A percentile compares a stretch with the other conserved stretches of the same genome.
Evolutionary conservation across 2,888 invertebrate species (phyloP).

Genomic region (Oxystoma pomonae): DNA sequence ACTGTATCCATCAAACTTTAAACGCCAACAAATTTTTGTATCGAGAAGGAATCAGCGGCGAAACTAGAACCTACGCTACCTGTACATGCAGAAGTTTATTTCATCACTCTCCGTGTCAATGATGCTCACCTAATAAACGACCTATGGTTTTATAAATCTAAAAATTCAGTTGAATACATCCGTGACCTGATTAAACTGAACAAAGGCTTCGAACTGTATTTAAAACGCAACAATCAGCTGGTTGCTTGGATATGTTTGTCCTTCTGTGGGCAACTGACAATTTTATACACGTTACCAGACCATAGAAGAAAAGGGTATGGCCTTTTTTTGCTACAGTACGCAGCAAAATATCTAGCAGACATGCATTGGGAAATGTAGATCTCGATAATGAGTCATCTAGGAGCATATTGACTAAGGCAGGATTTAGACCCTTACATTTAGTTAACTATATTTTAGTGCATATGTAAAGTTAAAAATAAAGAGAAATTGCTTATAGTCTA

Average conservation of each 20-base stretch:
- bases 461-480: too few species aligned
- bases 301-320: conserved; percentile 44
- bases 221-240: conserved; percentile 38
- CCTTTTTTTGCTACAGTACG: conserved; percentile 36
- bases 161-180: conserved; percentile 37
- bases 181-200: conserved; percentile 38
- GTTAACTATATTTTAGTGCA: neutral
- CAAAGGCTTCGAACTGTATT: conserved; percentile 42
- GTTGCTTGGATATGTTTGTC: conserved; percentile 44
- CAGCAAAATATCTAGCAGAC: conserved; percentile 40
- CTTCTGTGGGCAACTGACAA: conserved; percentile 39
- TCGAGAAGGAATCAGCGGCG: neutral
- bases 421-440: conserved; percentile 28
- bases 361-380: conserved; percentile 37
- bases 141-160: conserved; percentile 41
- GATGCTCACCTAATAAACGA: conserved; percentile 32
- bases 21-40: neutral
- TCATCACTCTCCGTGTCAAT: conserved; percentile 35
- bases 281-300: conserved; percentile 41
- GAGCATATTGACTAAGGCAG: conserved; percentile 39
- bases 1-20: neutral
- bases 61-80: neutral
- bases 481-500: too few species aligned
- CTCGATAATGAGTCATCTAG: conserved; percentile 39
- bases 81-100: conserved; percentile 34